Evolutionary conservation across 2,888 invertebrate species (phyloP).

Genomic region (Drosophila neotestacea): DNA sequence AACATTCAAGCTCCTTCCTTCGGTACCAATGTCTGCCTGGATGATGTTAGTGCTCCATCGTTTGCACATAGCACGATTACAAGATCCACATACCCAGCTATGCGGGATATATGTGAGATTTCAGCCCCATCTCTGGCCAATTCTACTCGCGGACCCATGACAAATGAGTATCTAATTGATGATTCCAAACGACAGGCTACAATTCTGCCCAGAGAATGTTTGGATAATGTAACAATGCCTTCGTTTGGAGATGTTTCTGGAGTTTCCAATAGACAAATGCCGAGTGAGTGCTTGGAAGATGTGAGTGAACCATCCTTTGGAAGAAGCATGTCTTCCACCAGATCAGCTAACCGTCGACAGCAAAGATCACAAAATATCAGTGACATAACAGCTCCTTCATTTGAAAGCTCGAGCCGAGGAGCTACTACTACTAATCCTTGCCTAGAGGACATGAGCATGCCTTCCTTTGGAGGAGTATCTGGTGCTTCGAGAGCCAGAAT

Average conservation of each 20-base stretch:
- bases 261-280: neutral
- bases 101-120: conserved; percentile 13
- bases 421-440: neutral
- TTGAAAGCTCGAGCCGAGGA: neutral
- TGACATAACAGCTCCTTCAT: conserved; percentile 10
- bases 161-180: conserved; percentile 1
- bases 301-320: conserved; percentile 36
- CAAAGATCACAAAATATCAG: conserved; percentile 8
- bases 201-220: conserved; percentile 1
- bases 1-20: conserved; percentile 18
- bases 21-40: conserved; percentile 22
- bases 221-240: conserved; percentile 21
- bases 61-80: conserved; percentile 1
- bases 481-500: neutral
- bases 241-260: conserved; percentile 12
- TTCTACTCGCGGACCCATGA: neutral
- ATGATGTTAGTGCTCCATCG: conserved; percentile 38
- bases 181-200: neutral
- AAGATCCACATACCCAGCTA: neutral
- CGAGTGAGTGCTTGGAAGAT: conserved; percentile 37
- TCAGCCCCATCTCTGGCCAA: neutral
- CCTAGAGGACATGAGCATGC: conserved; percentile 29
- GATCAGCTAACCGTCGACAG: neutral
- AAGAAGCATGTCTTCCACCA: neutral
- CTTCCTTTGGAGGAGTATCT: conserved; percentile 10